Evolutionary conservation across 1,140 invertebrate species (phyloP).

Genomic region (Aphelinus atriplicis): DNA sequence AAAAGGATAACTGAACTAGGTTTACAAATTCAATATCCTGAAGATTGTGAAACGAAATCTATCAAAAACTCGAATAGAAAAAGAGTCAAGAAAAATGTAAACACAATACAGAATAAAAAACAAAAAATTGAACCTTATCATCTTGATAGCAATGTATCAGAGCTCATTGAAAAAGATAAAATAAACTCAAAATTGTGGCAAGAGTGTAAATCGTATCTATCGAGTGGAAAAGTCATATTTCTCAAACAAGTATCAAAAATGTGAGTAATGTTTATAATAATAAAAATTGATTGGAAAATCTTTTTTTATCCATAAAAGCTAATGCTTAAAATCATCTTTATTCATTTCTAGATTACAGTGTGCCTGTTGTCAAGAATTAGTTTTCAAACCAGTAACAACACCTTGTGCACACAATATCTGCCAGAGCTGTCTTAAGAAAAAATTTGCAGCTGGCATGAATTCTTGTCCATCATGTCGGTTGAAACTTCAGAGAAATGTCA

Average conservation of each 20-base stretch:
- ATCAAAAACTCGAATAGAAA: slow-evolving; percentile 58
- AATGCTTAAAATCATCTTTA: slow-evolving; percentile 14
- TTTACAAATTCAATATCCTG: slow-evolving; percentile 69
- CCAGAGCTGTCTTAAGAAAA: slow-evolving; percentile 73
- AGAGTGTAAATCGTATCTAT: slow-evolving; percentile 64
- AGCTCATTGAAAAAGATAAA: slow-evolving; percentile 70
- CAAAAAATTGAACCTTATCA: slow-evolving; percentile 64
- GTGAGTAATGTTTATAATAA: neutral
- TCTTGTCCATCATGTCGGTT: slow-evolving; percentile 77
- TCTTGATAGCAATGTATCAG: slow-evolving; percentile 63
- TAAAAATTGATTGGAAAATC: neutral
- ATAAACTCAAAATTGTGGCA: slow-evolving; percentile 77
- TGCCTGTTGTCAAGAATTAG: slow-evolving; percentile 83
- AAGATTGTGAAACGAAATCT: slow-evolving; percentile 75
- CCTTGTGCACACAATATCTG: slow-evolving; percentile 83
- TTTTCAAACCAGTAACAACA: slow-evolving; percentile 78
- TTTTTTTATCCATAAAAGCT: neutral
- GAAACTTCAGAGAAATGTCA: slow-evolving; percentile 69
- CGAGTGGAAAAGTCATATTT: slow-evolving; percentile 60
- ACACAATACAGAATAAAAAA: slow-evolving; percentile 50
- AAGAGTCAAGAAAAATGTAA: slow-evolving; percentile 40
- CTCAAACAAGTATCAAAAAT: slow-evolving; percentile 15
- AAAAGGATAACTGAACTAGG: slow-evolving; percentile 56
- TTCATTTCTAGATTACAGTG: slow-evolving; percentile 73
- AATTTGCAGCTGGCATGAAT: slow-evolving; percentile 73